Percentiles rank a stretch among this genome's conserved stretches.
Conservation (phyloP, 2,888 invertebrate species). For the Orchestes rusci region DNA sequence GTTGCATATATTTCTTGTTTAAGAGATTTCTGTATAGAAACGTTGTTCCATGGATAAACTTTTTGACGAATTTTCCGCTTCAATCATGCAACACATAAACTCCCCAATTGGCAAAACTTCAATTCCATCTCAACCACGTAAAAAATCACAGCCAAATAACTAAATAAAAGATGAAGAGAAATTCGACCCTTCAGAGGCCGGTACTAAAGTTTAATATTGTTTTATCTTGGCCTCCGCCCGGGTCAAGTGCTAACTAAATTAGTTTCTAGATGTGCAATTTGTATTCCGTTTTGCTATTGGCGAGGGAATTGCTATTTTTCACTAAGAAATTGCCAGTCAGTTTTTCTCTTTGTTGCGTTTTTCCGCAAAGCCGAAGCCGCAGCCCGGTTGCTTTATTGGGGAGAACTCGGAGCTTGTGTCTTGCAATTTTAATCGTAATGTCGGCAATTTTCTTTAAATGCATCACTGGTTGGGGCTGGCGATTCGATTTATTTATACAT, state of each 20-base stretch:
- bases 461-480: constrained; percentile 8
- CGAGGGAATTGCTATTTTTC: constrained; percentile 37
- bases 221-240: constrained; percentile 43
- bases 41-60: too few relatives aligned
- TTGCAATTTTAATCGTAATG: constrained; percentile 20
- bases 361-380: constrained; percentile 1
- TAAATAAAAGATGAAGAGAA: constrained; percentile 20
- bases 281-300: constrained; percentile 44
- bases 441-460: constrained; percentile 15
- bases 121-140: constrained; percentile 11
- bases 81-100: too few relatives aligned
- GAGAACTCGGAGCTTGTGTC: constrained; percentile 9
- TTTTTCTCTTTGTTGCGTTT: constrained; percentile 19
- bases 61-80: too few relatives aligned
- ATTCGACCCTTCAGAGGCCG: constrained; percentile 33
- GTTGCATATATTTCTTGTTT: too few relatives aligned
- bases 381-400: too few relatives aligned
- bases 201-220: constrained; percentile 47
- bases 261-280: constrained; percentile 42
- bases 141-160: constrained; percentile 17
- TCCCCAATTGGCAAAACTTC: constrained; percentile 17
- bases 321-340: constrained; percentile 33
- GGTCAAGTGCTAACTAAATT: constrained; percentile 45
- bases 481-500: too few relatives aligned
- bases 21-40: too few relatives aligned